These are phyloP conservation scores for Rhamnusium bicolor DNA, from an alignment of 2,888 invertebrate species.

Conservation along the genomic window DNA sequence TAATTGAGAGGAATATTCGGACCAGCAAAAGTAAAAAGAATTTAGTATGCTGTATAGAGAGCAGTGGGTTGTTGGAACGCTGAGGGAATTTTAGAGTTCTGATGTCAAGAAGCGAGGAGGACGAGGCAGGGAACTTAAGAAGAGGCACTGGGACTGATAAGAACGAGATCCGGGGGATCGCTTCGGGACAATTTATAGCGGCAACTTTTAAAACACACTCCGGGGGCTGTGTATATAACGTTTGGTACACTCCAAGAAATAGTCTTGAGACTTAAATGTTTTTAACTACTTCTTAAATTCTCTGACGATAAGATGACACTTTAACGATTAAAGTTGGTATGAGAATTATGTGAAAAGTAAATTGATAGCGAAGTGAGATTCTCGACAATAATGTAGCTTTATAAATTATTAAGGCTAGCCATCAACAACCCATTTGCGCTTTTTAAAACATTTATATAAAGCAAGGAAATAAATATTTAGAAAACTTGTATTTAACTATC, in stretches of 20 bases:
- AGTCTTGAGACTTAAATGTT: slow-evolving; percentile 50
- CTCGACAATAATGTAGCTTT: neutral
- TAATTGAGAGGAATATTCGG: neutral
- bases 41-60: slow-evolving; percentile 8
- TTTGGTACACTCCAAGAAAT: slow-evolving; percentile 66
- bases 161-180: slow-evolving; percentile 71
- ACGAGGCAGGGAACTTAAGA: slow-evolving; percentile 62
- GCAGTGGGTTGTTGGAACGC: neutral
- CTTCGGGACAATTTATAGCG: slow-evolving; percentile 72
- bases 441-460: neutral
- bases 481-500: too few relatives aligned
- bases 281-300: slow-evolving; percentile 63
- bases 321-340: slow-evolving; percentile 52
- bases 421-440: neutral
- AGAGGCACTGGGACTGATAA: slow-evolving; percentile 70
- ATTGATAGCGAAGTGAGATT: slow-evolving; percentile 42
- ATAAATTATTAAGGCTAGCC: neutral
- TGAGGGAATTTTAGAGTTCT: slow-evolving; percentile 34
- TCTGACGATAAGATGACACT: slow-evolving; percentile 55
- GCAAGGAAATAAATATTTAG: neutral
- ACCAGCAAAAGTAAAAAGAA: slow-evolving; percentile 4
- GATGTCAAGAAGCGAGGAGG: slow-evolving; percentile 44
- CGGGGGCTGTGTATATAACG: slow-evolving; percentile 69
- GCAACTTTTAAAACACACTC: slow-evolving; percentile 72
- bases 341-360: slow-evolving; percentile 51